These are phyloP conservation scores for Thymelicus sylvestris DNA, from an alignment of 2,888 invertebrate species.

Conservation along the genomic window DNA sequence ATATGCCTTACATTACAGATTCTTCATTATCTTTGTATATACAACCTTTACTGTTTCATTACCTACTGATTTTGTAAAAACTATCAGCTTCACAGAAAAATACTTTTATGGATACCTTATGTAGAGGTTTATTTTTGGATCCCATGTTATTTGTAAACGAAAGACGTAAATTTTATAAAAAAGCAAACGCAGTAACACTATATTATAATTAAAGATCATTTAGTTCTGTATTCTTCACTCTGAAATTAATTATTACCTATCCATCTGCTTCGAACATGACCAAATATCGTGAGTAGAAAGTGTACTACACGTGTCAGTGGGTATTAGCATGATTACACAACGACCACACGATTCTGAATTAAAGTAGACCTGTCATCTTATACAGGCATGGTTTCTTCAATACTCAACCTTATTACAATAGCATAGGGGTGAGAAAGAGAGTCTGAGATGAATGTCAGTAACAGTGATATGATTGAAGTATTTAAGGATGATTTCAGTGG, in stretches of 20 bases:
- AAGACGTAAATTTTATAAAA: no score
- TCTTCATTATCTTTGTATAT: no score
- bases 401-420: slow-evolving; percentile 44
- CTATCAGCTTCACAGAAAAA: no score
- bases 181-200: no score
- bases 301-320: slow-evolving; percentile 52
- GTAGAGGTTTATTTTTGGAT: no score
- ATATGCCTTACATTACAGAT: no score
- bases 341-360: slow-evolving; percentile 65
- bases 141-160: no score
- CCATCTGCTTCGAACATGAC: slow-evolving; percentile 7
- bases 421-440: slow-evolving; percentile 4
- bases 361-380: no score
- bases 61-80: no score
- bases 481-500: slow-evolving; percentile 52
- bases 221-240: background rate
- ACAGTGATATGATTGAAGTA: slow-evolving; percentile 42
- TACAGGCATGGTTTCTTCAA: no score
- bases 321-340: slow-evolving; percentile 69
- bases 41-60: no score
- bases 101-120: no score
- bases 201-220: background rate
- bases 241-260: slow-evolving; percentile 20
- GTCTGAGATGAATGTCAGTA: background rate
- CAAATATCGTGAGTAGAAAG: slow-evolving; percentile 73